phyloP scores from a whole-genome alignment of 2,888 invertebrate species.

The Campoplex nolae region DNA sequence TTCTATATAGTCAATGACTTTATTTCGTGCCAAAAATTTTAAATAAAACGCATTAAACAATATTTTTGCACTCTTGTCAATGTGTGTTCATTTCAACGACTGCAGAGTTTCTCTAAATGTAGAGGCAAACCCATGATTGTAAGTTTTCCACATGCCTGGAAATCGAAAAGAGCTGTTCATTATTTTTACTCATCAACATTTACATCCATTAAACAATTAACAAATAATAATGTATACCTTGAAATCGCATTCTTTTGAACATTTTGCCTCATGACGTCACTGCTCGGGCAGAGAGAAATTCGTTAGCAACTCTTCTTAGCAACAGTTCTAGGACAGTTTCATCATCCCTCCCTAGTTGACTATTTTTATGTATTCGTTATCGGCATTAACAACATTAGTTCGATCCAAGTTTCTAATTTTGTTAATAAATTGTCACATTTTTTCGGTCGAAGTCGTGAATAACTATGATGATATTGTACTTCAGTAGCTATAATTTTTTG shows the following conservation, averaged over 20 bases:
- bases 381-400: not conserved
- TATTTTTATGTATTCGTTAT: not conserved
- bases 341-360: not conserved
- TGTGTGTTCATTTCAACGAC: not conserved
- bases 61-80: not conserved
- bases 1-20: not conserved
- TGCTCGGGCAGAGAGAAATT: not conserved
- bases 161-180: not conserved
- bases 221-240: not conserved
- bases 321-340: not conserved
- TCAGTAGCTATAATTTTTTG: not conserved
- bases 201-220: not conserved
- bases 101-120: not conserved
- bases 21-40: not conserved
- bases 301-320: not conserved
- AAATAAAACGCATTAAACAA: not conserved
- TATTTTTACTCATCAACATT: not conserved
- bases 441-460: not conserved
- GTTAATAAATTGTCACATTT: not conserved
- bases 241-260: not conserved
- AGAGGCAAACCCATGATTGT: not conserved
- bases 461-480: not conserved
- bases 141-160: not conserved
- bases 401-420: not conserved
- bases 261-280: constrained; percentile 1